These are phyloP conservation scores for Hydrotaea diabolus DNA, from an alignment of 2,888 invertebrate species.

Conservation along the genomic window DNA sequence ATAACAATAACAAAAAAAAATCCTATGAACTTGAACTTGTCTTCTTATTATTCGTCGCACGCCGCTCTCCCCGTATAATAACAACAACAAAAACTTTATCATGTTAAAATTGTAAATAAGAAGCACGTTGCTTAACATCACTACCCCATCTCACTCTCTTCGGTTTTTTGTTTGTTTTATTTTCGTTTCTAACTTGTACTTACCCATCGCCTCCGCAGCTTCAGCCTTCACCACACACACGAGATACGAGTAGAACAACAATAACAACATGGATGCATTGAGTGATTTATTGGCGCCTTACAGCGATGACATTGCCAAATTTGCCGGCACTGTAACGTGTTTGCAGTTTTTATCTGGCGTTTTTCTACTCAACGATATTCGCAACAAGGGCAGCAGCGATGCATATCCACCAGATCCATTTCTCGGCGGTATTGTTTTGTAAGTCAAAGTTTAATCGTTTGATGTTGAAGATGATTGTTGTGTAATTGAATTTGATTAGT, in stretches of 20 bases:
- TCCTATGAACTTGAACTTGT: slow-evolving; percentile 62
- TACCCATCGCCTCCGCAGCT: not conserved
- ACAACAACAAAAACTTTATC: slow-evolving; percentile 5
- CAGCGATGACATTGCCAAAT: slow-evolving; percentile 81
- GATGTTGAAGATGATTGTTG: not conserved
- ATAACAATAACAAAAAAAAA: slow-evolving; percentile 5
- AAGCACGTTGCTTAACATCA: slow-evolving; percentile 44
- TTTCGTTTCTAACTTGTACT: not conserved
- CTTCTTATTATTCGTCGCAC: slow-evolving; percentile 20
- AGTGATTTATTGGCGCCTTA: slow-evolving; percentile 76
- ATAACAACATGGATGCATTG: slow-evolving; percentile 73
- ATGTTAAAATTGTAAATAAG: slow-evolving; percentile 19
- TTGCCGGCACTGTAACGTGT: slow-evolving; percentile 89
- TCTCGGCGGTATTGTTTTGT: slow-evolving; percentile 89
- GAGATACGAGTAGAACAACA: slow-evolving; percentile 7
- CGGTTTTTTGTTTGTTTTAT: not conserved
- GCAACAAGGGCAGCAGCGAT: slow-evolving; percentile 85
- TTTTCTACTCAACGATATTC: slow-evolving; percentile 88
- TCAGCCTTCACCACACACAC: not conserved
- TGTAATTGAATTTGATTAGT: no score
- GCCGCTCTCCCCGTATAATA: not conserved
- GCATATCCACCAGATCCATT: slow-evolving; percentile 87
- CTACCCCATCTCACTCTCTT: not conserved
- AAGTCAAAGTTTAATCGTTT: slow-evolving; percentile 79
- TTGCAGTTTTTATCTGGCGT: slow-evolving; percentile 91